These are phyloP conservation scores for Phalacrocorax pelagicus DNA, from an alignment of 2,113 vertebrate species.

Conservation along the genomic window DNA sequence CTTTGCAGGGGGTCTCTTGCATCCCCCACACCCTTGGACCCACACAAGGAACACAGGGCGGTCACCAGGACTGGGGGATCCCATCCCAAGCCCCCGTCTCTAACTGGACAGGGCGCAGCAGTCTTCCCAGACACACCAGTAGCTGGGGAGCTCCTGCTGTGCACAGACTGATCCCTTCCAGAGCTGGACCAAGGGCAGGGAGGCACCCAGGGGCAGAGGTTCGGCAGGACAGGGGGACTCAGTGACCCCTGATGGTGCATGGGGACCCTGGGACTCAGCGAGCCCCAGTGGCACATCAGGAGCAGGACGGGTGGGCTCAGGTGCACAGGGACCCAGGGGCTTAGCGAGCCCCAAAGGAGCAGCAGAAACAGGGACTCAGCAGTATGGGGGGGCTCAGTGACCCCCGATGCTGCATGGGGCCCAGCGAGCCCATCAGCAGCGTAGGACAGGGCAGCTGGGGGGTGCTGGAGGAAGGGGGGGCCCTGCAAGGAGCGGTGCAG, in stretches of 20 bases:
- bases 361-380: background rate
- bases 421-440: background rate
- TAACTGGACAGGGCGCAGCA: background rate
- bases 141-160: too few species aligned
- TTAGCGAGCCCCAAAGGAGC: background rate
- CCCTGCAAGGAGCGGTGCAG: background rate
- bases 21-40: rapidly evolving
- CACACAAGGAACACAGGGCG: rapidly evolving
- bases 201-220: background rate
- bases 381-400: background rate
- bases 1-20: rapidly evolving
- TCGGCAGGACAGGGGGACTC: background rate
- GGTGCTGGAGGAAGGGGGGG: background rate
- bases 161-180: background rate
- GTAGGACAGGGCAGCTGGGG: background rate
- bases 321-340: background rate
- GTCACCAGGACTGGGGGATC: rapidly evolving
- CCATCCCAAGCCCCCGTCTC: background rate
- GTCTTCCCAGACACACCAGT: background rate
- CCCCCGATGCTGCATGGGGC: background rate
- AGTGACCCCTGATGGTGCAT: rapidly evolving
- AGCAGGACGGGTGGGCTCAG: background rate
- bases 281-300: background rate
- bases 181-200: background rate
- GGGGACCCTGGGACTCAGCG: background rate